Percentiles rank a stretch among this genome's conserved stretches.
phyloP scores from a whole-genome alignment of 2,113 vertebrate species.

The Clarias macrocephalus region DNA sequence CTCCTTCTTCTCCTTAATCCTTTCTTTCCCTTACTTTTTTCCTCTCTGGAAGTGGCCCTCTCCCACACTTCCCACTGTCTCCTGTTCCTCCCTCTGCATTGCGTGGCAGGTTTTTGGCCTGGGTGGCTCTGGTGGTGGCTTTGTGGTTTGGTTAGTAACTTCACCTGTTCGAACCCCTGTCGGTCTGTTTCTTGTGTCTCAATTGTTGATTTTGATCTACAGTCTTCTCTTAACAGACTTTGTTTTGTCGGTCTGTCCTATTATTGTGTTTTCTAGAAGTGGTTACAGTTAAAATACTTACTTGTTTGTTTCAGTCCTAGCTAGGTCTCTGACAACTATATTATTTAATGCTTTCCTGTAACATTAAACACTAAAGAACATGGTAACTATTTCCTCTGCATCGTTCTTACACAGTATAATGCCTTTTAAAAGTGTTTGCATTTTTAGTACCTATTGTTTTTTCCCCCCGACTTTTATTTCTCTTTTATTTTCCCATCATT shows the following conservation, averaged over 20 bases:
- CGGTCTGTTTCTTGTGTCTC: constrained; percentile 78
- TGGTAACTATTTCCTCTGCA: background rate
- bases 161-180: constrained; percentile 70
- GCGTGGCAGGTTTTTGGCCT: constrained; percentile 46
- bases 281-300: constrained; percentile 34
- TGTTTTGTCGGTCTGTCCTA: constrained; percentile 70
- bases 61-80: constrained; percentile 53
- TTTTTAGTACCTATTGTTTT: background rate
- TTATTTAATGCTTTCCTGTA: background rate
- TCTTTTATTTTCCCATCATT: background rate
- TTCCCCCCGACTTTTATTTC: background rate
- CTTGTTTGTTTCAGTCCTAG: constrained; percentile 8
- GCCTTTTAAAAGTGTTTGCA: background rate
- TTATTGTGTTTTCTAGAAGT: constrained; percentile 60
- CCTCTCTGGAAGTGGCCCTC: constrained; percentile 66
- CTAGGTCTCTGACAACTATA: background rate
- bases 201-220: constrained; percentile 64
- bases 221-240: constrained; percentile 65
- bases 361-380: background rate
- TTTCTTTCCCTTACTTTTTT: constrained; percentile 46
- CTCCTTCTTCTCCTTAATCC: constrained; percentile 45
- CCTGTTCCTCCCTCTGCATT: constrained; percentile 51
- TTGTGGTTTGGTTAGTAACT: constrained; percentile 51
- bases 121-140: constrained; percentile 43
- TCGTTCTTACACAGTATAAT: background rate